Evolutionary conservation across 2,797 vertebrate genomes (phyloP).

Genomic region (Sebastolobus altivelis): DNA sequence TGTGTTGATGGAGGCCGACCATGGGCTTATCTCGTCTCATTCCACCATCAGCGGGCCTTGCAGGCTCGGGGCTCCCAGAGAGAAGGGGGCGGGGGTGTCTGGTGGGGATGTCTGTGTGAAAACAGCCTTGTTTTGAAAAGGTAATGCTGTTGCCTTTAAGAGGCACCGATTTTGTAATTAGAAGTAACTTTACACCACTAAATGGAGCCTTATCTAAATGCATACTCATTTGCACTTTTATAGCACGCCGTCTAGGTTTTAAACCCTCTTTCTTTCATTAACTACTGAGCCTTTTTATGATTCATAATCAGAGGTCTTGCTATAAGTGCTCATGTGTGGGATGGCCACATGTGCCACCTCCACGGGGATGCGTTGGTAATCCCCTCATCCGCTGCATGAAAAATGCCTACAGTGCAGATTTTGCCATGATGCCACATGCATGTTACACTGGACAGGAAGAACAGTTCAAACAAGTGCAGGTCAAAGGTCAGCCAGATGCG

Average conservation of each 20-base stretch:
- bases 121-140: slow-evolving; percentile 70
- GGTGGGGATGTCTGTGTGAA: slow-evolving; percentile 59
- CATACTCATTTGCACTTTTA: slow-evolving; percentile 34
- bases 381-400: slow-evolving; percentile 61
- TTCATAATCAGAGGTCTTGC: slow-evolving; percentile 33
- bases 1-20: slow-evolving; percentile 84
- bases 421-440: slow-evolving; percentile 56
- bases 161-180: slow-evolving; percentile 66
- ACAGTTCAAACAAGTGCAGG: slow-evolving; percentile 76
- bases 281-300: slow-evolving; percentile 5
- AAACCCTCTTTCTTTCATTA: slow-evolving; percentile 19
- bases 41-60: slow-evolving; percentile 68
- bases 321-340: slow-evolving; percentile 17
- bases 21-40: slow-evolving; percentile 83
- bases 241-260: neutral
- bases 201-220: slow-evolving; percentile 47
- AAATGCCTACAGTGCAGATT: slow-evolving; percentile 71
- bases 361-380: slow-evolving; percentile 59
- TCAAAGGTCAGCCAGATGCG: slow-evolving; percentile 82
- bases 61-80: slow-evolving; percentile 59
- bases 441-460: slow-evolving; percentile 73
- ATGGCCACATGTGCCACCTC: slow-evolving; percentile 51
- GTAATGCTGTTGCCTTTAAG: slow-evolving; percentile 61
- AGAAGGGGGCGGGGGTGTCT: slow-evolving; percentile 51
- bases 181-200: slow-evolving; percentile 50